Base-by-base conservation (phyloP, 2,797 vertebrate species). In the Chiroxiphia lanceolata region DNA sequence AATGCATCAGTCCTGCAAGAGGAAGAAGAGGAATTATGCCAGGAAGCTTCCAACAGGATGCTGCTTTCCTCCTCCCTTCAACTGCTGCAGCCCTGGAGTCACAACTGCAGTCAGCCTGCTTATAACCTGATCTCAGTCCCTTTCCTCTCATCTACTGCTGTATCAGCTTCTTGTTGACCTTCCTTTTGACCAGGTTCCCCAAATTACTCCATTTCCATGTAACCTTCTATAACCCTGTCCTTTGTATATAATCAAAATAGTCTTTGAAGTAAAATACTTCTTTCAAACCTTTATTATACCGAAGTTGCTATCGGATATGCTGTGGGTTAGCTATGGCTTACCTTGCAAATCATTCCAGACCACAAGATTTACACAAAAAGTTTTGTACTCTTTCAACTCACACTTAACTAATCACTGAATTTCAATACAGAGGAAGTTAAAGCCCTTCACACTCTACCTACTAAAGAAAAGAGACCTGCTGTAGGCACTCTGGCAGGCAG, bases 251-350 rank as follows among this genome's bases (percentile, higher is more conserved):
- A 90, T 38, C 50, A 65, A 87, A 89, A 38, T 1, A 40, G 47
- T 26, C 31, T 47, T 75, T 0, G 0, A 81, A 87, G 31, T 42
- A 84, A 83, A 90, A 70, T 8, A 29, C 9, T 91, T 48, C 29
- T 68, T 93, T 81, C 18, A 13, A 48, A 51, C 16, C 7, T 78
- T 40, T 75, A 8, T 14, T 78, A 57, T 15, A 63, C 42, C 25
- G 9, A 77, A 68, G 40, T 23, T 65, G 51, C 47, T 68, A 38
- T 6, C 4, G 5, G 8, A 60, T 68, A 36, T 4, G 18, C 15
- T 56, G 16, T 20, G 3, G 0, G 10, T 36, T 53, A 67, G 40
- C 57, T 53, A 38, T 1, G 0, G 10, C 5, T 75, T 61, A 57
- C 63, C 20, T 36, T 69, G 44, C 23, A 74, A 89, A 80, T 38